Percentiles rank a stretch among this genome's conserved stretches.
Conservation (phyloP, 2,797 vertebrate genomes). For the Orestias chungarensis region DNA sequence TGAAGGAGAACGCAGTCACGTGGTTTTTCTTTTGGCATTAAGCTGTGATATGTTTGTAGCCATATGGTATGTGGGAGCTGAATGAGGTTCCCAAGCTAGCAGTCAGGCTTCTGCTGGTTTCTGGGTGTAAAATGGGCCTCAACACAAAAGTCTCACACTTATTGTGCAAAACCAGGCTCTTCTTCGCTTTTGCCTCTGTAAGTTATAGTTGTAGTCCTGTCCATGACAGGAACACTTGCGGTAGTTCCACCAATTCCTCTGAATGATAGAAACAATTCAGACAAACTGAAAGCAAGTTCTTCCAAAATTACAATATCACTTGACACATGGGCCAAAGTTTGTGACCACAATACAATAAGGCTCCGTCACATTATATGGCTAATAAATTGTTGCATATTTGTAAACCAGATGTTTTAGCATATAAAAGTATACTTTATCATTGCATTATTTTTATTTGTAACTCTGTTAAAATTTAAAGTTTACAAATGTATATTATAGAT, state of each 20-base stretch:
- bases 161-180: conserved; percentile 28
- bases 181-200: not conserved
- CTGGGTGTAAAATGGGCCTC: conserved; percentile 24
- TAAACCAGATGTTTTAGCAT: too few species aligned
- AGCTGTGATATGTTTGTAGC: conserved; percentile 35
- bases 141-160: conserved; percentile 6
- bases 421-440: too few species aligned
- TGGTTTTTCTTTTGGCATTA: conserved; percentile 19
- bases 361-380: too few species aligned
- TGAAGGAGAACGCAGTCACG: conserved; percentile 1
- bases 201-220: not conserved
- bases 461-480: too few species aligned
- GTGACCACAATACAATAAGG: too few species aligned
- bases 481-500: too few species aligned
- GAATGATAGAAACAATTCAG: not conserved
- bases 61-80: conserved; percentile 54
- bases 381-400: too few species aligned
- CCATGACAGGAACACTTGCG: conserved; percentile 1
- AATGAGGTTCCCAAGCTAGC: conserved; percentile 36
- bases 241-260: not conserved
- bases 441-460: too few species aligned
- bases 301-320: not conserved
- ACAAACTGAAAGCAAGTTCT: too few species aligned
- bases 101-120: conserved; percentile 45
- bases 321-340: too few species aligned